A percentile compares a stretch with the other conserved stretches of the same genome.
These are phyloP conservation scores for Odocoileus virginianus DNA, from an alignment of 2,113 vertebrate genomes.

Conservation along the genomic window DNA sequence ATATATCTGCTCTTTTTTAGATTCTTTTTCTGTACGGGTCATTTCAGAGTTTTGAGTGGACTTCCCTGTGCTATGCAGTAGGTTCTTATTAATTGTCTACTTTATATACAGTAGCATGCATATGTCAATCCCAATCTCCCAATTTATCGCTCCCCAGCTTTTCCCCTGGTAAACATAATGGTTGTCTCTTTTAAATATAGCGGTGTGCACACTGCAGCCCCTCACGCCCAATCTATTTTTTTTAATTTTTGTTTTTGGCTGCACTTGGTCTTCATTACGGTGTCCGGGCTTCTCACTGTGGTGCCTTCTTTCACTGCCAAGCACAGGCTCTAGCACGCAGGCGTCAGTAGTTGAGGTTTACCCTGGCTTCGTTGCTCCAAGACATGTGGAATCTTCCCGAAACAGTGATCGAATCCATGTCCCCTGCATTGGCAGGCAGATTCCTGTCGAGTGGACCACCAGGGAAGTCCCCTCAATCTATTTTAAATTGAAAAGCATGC, in stretches of 20 bases:
- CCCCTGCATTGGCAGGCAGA: neutral
- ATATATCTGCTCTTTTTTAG: neutral
- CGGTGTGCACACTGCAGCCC: neutral
- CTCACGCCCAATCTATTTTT: neutral
- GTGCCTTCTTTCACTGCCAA: neutral
- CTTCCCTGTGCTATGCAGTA: neutral
- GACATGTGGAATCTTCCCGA: neutral
- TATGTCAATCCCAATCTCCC: neutral
- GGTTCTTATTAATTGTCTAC: neutral
- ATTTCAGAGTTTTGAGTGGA: neutral
- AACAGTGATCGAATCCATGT: neutral
- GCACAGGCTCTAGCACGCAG: neutral
- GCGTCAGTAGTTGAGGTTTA: neutral
- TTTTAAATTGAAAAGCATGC: neutral
- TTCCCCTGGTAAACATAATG: neutral
- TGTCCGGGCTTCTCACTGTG: neutral
- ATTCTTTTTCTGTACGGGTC: neutral
- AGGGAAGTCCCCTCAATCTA: neutral
- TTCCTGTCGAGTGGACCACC: neutral
- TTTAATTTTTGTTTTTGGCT: neutral
- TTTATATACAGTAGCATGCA: neutral
- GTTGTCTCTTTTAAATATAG: neutral
- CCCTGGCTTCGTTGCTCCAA: neutral
- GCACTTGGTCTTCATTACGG: fast-evolving
- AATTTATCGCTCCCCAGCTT: neutral